These are phyloP conservation scores for Tinea semifulvella DNA, from an alignment of 2,888 invertebrate species.

Conservation along the genomic window DNA sequence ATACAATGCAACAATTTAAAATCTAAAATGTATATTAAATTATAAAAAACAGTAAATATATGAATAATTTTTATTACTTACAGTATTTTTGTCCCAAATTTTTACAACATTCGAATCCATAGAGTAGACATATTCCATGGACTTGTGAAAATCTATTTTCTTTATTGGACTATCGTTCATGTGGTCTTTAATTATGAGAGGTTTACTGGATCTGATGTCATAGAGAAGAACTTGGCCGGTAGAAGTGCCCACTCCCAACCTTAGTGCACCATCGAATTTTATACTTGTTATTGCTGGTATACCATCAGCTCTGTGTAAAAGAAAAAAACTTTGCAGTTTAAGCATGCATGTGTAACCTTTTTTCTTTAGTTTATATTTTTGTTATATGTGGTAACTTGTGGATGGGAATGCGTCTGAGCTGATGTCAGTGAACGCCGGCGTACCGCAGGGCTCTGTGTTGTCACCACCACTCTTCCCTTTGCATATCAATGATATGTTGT, in stretches of 20 bases:
- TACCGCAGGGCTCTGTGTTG: no score
- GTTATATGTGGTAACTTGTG: no score
- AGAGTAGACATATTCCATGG: constrained; percentile 84
- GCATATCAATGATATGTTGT: no score
- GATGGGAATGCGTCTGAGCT: no score
- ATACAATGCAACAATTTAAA: background rate
- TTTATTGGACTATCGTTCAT: constrained; percentile 93
- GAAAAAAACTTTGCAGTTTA: background rate
- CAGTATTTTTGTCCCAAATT: constrained; percentile 89
- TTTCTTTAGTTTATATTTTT: no score
- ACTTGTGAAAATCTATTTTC: constrained; percentile 83
- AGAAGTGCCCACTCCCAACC: constrained; percentile 90
- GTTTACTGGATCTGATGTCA: constrained; percentile 92
- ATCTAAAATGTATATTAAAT: constrained; percentile 14
- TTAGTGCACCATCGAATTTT: constrained; percentile 77
- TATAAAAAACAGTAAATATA: no score
- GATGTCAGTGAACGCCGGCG: no score
- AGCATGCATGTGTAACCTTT: no score
- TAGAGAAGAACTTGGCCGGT: constrained; percentile 95
- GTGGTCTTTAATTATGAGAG: constrained; percentile 92
- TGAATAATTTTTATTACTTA: constrained; percentile 40
- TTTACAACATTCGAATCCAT: constrained; percentile 90
- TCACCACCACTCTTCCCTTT: no score
- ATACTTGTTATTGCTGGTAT: constrained; percentile 82
- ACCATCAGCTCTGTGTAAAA: constrained; percentile 63